Conservation (phyloP, 2,113 vertebrate genomes). For the Gopherus flavomarginatus region DNA sequence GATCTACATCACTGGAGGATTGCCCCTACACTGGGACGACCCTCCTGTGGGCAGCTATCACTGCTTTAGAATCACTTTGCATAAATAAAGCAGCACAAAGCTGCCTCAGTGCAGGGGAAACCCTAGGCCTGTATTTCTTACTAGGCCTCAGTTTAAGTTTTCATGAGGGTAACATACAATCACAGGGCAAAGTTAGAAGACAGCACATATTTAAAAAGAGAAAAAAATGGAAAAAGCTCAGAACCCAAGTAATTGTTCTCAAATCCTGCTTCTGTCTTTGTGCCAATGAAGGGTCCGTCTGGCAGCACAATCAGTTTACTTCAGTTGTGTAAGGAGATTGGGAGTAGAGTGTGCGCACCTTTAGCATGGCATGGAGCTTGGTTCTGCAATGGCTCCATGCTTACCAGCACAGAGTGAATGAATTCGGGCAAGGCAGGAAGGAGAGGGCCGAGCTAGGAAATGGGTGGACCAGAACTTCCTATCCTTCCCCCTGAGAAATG, state of each 20-base stretch:
- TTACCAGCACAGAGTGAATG: neutral
- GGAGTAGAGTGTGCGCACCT: neutral
- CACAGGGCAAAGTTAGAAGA: constrained; percentile 29
- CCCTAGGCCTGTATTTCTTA: neutral
- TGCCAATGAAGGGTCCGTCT: neutral
- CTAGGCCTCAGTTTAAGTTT: neutral
- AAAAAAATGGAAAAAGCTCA: neutral
- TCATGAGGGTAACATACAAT: neutral
- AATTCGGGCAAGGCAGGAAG: constrained; percentile 45
- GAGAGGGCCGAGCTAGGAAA: neutral
- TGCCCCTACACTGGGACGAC: neutral
- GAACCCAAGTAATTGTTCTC: constrained; percentile 39
- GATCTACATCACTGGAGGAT: neutral
- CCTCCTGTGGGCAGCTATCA: neutral
- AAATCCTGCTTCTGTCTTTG: neutral
- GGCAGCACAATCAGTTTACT: constrained; percentile 21
- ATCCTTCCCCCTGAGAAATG: constrained; percentile 13
- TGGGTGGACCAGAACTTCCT: neutral
- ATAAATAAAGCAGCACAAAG: neutral
- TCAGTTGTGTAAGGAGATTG: neutral
- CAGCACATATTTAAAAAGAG: neutral
- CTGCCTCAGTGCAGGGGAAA: neutral
- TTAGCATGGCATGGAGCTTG: neutral
- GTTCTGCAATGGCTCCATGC: neutral
- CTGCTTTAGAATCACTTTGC: neutral